Evolutionary conservation across 2,888 invertebrate genomes (phyloP).

Genomic region (Pinctada fucata): DNA sequence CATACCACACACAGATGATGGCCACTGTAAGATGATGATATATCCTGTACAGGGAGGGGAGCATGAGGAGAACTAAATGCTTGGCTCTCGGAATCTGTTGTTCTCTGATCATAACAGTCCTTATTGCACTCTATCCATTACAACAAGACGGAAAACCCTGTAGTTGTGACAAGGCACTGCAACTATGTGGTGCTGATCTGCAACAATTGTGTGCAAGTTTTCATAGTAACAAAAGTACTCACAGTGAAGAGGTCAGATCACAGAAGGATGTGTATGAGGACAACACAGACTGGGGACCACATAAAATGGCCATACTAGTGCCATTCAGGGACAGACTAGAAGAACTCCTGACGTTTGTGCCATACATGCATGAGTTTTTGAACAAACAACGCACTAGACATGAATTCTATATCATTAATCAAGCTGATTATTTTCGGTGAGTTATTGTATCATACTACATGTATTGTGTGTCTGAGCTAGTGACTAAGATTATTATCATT

Average conservation of each 20-base stretch:
- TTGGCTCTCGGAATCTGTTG: background rate
- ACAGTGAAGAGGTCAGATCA: background rate
- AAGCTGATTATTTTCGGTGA: constrained; percentile 80
- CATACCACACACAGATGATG: no score
- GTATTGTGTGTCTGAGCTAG: no score
- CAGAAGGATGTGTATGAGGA: background rate
- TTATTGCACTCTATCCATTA: background rate
- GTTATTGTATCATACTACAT: background rate
- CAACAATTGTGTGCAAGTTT: background rate
- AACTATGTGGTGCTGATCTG: background rate
- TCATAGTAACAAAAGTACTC: background rate
- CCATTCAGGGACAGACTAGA: constrained; percentile 97
- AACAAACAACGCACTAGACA: constrained; percentile 87
- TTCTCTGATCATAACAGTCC: background rate
- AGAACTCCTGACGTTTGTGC: constrained; percentile 94
- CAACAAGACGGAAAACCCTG: background rate
- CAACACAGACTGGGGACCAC: constrained; percentile 37
- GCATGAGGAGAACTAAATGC: background rate
- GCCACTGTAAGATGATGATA: no score
- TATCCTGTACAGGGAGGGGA: background rate
- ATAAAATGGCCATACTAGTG: constrained; percentile 88
- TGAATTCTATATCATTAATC: constrained; percentile 94
- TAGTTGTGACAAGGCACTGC: background rate
- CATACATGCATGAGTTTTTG: constrained; percentile 91
- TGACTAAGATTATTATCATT: no score